These are phyloP conservation scores for Fistularia commersonii DNA, from an alignment of 2,797 vertebrate genomes.

Conservation along the genomic window DNA sequence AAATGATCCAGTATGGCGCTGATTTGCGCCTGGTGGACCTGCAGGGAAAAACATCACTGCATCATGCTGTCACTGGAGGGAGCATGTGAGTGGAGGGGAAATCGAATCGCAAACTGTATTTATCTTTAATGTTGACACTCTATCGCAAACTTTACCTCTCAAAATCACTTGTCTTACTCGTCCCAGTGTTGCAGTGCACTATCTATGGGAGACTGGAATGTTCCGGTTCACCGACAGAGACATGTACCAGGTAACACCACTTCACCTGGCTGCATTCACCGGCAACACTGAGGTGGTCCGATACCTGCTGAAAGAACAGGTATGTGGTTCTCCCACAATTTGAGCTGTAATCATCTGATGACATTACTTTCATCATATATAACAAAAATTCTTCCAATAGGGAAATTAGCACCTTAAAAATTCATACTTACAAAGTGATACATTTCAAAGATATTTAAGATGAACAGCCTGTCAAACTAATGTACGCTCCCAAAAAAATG, in stretches of 20 bases:
- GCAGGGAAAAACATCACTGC: conserved; percentile 75
- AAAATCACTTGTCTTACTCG: conserved; percentile 16
- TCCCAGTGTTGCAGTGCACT: conserved; percentile 73
- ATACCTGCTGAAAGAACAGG: conserved; percentile 75
- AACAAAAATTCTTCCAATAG: too few relatives aligned
- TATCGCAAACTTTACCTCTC: too few relatives aligned
- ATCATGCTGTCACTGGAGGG: conserved; percentile 78
- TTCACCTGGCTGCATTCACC: conserved; percentile 78
- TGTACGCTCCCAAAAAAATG: too few relatives aligned
- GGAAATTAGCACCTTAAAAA: too few relatives aligned
- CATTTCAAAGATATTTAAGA: too few relatives aligned
- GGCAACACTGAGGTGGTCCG: conserved; percentile 75
- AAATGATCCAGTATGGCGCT: conserved; percentile 77
- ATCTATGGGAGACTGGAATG: conserved; percentile 77
- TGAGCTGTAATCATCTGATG: too few relatives aligned
- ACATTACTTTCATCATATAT: too few relatives aligned
- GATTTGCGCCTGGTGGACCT: conserved; percentile 69
- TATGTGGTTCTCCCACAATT: conserved; percentile 20
- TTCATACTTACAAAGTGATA: too few relatives aligned
- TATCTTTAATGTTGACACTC: not conserved
- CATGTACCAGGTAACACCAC: conserved; percentile 69
- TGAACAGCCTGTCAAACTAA: too few relatives aligned
- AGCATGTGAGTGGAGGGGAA: conserved; percentile 70
- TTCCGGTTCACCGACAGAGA: conserved; percentile 79
- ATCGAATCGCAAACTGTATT: not conserved